A percentile compares a stretch with the other conserved stretches of the same genome.
Conservation (phyloP, 2,888 invertebrate genomes). For the Craniophora ligustri region DNA sequence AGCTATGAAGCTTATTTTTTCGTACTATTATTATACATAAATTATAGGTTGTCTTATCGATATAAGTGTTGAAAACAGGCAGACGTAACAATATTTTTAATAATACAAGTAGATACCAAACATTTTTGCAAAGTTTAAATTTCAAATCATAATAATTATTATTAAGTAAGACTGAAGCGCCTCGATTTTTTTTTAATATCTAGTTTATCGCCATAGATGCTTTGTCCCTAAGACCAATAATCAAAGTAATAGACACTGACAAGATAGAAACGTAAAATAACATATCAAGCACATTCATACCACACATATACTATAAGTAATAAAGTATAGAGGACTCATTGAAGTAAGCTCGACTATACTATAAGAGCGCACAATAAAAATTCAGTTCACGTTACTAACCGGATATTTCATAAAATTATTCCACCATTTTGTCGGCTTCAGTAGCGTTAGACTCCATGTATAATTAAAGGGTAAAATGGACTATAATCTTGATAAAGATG, state of each 20-base stretch:
- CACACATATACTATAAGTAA: constrained; percentile 11
- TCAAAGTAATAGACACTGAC: neutral
- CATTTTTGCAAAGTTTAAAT: too few species aligned
- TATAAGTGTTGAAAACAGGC: too few species aligned
- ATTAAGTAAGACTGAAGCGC: too few species aligned
- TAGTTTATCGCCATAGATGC: neutral
- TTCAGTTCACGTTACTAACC: constrained; percentile 44
- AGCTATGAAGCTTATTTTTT: too few species aligned
- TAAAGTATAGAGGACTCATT: constrained; percentile 10
- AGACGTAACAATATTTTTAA: too few species aligned
- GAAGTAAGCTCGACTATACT: constrained; percentile 11
- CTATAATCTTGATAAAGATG: constrained; percentile 49
- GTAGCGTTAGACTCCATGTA: constrained; percentile 29
- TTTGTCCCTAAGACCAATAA: neutral
- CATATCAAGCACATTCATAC: constrained; percentile 6
- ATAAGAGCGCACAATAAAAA: constrained; percentile 32
- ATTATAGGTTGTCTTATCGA: too few species aligned
- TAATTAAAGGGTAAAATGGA: constrained; percentile 44
- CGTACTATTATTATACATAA: too few species aligned
- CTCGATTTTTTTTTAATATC: too few species aligned
- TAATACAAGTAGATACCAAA: too few species aligned
- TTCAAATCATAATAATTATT: too few species aligned
- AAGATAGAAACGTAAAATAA: constrained; percentile 2
- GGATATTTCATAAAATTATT: constrained; percentile 43
- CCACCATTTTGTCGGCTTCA: constrained; percentile 30